Evolutionary conservation across 2,888 invertebrate genomes (phyloP), one percentile per base, ranked within the genome.

Genomic region (Microplitis deprimator): DNA sequence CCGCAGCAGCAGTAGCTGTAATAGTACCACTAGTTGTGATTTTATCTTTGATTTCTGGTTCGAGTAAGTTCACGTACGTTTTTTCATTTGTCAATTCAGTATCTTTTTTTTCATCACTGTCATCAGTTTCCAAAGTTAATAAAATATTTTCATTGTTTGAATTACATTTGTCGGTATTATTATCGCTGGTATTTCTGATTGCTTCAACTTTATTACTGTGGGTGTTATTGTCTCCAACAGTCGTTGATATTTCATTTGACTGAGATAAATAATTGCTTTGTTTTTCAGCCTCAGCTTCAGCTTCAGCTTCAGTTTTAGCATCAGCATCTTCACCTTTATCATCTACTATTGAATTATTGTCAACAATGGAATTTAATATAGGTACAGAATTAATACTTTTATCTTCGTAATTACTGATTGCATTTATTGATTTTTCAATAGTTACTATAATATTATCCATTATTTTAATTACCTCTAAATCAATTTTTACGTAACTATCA

Each of bases 11-110:
- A 29, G 29, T 29, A 29, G 29, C 4, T 29, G 29, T 29, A 29
- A 29, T 3, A 29, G 29, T 29, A 29, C 29, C 29, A 20, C 20
- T 16, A 62, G 65, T 65, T 65, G 29, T 38, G 13, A 29, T 65
- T 29, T 65, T 65, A 65, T 65, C 65, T 65, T 65, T 5, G 38
- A 65, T 65, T 65, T 65, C 29, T 38, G 29, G 29, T n/a, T 65
- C 29, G 13, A 38, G 10, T 65, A 65, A 65, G 8, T 65, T 38
- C 38, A 65, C 65, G 38, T 13, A 6, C 29, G 17, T 20, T 13
- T 65, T 65, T 29, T 65, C 65, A 29, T 65, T 65, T 29, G 0
- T 29, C 62, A 50, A 13, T 50, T 50, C 13, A 50, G 13, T 13
- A 13, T 50, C 50, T 50, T 8, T 13, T 50, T 20, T 16, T 65